phyloP scores from a whole-genome alignment of 1,140 invertebrate species.

The Papilio glaucus region DNA sequence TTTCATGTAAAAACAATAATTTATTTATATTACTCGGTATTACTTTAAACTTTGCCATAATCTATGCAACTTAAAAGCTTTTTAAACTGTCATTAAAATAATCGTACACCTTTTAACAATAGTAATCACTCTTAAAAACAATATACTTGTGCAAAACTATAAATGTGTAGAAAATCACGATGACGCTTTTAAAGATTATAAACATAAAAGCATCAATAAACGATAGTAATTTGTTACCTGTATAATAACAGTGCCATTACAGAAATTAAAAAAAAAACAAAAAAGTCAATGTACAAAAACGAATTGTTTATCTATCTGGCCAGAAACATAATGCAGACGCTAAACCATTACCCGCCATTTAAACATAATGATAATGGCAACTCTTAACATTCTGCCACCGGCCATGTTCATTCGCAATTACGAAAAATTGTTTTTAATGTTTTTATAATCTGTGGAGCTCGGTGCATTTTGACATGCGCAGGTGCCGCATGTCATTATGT shows the following conservation, averaged over 20 bases:
- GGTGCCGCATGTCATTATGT: constrained; percentile 7
- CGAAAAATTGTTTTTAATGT: constrained; percentile 31
- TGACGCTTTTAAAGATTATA: not conserved
- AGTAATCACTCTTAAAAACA: not conserved
- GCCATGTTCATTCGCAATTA: constrained; percentile 28
- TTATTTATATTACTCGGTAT: not conserved
- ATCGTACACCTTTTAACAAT: not conserved
- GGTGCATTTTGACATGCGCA: constrained; percentile 8
- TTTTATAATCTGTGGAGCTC: constrained; percentile 29
- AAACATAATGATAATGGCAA: constrained; percentile 28
- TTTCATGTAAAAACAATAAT: not conserved
- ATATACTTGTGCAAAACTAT: not conserved
- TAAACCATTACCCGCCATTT: constrained; percentile 25
- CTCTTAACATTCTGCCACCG: constrained; percentile 32
- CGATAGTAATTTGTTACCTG: not conserved
- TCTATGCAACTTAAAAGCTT: constrained; percentile 10
- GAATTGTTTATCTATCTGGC: not conserved
- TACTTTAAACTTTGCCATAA: not conserved
- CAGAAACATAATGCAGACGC: constrained; percentile 1
- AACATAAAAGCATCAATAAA: not conserved
- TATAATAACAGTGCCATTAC: not conserved
- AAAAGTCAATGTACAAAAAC: not conserved
- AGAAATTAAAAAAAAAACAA: not conserved
- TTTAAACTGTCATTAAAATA: not conserved
- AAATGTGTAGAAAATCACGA: not conserved